Evolutionary conservation across 2,888 invertebrate genomes (phyloP).

Genomic region (Agrotis puta): DNA sequence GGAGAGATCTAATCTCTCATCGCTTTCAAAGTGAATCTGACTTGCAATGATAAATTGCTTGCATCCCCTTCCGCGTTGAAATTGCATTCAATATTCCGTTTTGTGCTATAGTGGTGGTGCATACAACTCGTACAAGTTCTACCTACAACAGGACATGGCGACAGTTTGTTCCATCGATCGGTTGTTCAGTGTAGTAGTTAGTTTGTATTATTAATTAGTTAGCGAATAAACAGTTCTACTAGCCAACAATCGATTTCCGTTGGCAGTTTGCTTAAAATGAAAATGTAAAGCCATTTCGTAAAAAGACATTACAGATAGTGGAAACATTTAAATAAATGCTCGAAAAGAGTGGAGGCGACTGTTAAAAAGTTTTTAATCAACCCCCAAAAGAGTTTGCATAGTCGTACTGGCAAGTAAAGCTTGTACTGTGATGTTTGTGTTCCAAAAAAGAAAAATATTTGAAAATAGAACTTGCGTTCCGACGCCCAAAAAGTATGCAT

Average conservation of each 20-base stretch:
- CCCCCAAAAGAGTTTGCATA: slow-evolving; percentile 6
- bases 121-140: slow-evolving; percentile 22
- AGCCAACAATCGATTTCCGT: slow-evolving; percentile 21
- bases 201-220: slow-evolving; percentile 50
- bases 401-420: background rate
- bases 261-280: background rate
- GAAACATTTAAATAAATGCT: background rate
- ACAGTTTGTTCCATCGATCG: slow-evolving; percentile 46
- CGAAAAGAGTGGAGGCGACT: background rate
- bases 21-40: slow-evolving; percentile 30
- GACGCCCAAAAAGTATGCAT: slow-evolving; percentile 52
- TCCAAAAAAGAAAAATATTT: slow-evolving; percentile 42
- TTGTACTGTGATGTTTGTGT: slow-evolving; percentile 3
- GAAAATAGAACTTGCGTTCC: slow-evolving; percentile 43
- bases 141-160: slow-evolving; percentile 16
- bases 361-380: slow-evolving; percentile 12
- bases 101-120: slow-evolving; percentile 2
- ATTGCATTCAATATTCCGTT: slow-evolving; percentile 24
- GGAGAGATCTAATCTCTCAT: slow-evolving; percentile 20
- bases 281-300: background rate
- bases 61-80: slow-evolving; percentile 14
- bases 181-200: slow-evolving; percentile 31
- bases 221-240: slow-evolving; percentile 24
- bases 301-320: background rate
- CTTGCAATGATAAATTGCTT: slow-evolving; percentile 36